Evolutionary conservation across 1,140 invertebrate species (phyloP).

Genomic region (Drosophila lacertosa): DNA sequence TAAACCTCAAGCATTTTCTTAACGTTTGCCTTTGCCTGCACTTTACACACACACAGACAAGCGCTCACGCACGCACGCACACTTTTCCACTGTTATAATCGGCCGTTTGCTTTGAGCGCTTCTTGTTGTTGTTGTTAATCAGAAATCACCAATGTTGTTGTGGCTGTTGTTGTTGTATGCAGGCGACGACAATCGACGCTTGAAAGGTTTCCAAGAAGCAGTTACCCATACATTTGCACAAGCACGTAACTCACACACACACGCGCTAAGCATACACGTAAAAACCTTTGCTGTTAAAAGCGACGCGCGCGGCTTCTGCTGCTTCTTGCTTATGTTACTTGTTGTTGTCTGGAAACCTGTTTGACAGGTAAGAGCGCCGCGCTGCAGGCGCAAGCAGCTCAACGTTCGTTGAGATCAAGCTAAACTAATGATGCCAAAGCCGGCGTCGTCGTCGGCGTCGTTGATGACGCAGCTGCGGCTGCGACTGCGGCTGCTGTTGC

Average conservation of each 20-base stretch:
- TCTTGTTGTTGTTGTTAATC: slow-evolving; percentile 57
- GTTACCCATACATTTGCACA: slow-evolving; percentile 9
- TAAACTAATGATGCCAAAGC: slow-evolving; percentile 65
- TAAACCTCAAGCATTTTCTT: slow-evolving; percentile 50
- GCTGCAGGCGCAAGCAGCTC: slow-evolving; percentile 30
- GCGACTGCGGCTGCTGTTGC: slow-evolving; percentile 28
- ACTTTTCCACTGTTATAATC: slow-evolving; percentile 59
- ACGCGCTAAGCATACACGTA: slow-evolving; percentile 7
- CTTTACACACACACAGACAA: slow-evolving; percentile 18
- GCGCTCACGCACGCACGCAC: slow-evolving; percentile 14
- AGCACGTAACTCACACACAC: slow-evolving; percentile 2
- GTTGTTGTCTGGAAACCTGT: slow-evolving; percentile 61
- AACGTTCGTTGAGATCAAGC: slow-evolving; percentile 35
- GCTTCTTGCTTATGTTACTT: slow-evolving; percentile 24
- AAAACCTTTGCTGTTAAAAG: slow-evolving; percentile 26
- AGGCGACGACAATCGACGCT: slow-evolving; percentile 61
- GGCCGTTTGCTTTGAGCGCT: slow-evolving; percentile 52
- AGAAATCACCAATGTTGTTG: slow-evolving; percentile 58
- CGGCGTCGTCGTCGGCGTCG: slow-evolving; percentile 56
- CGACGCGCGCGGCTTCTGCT: slow-evolving; percentile 38
- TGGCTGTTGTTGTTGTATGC: slow-evolving; percentile 47
- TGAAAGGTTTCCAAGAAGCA: slow-evolving; percentile 82
- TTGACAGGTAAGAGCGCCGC: slow-evolving; percentile 67
- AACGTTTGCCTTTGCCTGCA: slow-evolving; percentile 32
- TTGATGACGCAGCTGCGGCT: slow-evolving; percentile 46